phyloP scores from a whole-genome alignment of 2,888 invertebrate genomes.

The Archips xylosteana region DNA sequence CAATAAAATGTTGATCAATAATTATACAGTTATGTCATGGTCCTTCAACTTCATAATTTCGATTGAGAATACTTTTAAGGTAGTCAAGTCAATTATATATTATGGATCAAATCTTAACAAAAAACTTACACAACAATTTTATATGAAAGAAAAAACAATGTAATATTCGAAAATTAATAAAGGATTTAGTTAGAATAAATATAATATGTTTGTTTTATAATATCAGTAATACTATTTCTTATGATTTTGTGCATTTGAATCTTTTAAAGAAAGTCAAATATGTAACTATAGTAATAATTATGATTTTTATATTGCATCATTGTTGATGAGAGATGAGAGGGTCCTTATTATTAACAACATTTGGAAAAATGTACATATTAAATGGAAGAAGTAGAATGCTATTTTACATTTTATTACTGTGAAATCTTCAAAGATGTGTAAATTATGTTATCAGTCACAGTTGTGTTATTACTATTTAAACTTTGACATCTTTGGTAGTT shows the following conservation, averaged over 20 bases:
- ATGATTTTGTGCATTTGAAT: slow-evolving; percentile 76
- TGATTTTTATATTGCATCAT: slow-evolving; percentile 52
- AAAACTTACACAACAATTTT: slow-evolving; percentile 43
- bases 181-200: slow-evolving; percentile 33
- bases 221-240: slow-evolving; percentile 52
- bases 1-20: slow-evolving; percentile 83
- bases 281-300: slow-evolving; percentile 53
- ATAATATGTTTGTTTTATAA: slow-evolving; percentile 42
- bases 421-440: slow-evolving; percentile 41
- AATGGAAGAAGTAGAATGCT: slow-evolving; percentile 45
- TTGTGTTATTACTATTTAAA: slow-evolving; percentile 45
- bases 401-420: slow-evolving; percentile 43
- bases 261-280: slow-evolving; percentile 53
- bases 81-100: slow-evolving; percentile 44
- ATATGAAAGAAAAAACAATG: slow-evolving; percentile 38
- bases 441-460: slow-evolving; percentile 57
- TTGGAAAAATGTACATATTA: slow-evolving; percentile 40
- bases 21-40: slow-evolving; percentile 74
- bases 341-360: slow-evolving; percentile 35
- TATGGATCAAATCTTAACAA: slow-evolving; percentile 38
- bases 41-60: slow-evolving; percentile 71
- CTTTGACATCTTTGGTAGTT: slow-evolving; percentile 76
- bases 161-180: slow-evolving; percentile 26
- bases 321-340: slow-evolving; percentile 33
- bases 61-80: slow-evolving; percentile 56